Percentiles rank a stretch among this genome's conserved stretches.
phyloP scores from a whole-genome alignment of 2,888 invertebrate species.

The Aleiodes testaceus region DNA sequence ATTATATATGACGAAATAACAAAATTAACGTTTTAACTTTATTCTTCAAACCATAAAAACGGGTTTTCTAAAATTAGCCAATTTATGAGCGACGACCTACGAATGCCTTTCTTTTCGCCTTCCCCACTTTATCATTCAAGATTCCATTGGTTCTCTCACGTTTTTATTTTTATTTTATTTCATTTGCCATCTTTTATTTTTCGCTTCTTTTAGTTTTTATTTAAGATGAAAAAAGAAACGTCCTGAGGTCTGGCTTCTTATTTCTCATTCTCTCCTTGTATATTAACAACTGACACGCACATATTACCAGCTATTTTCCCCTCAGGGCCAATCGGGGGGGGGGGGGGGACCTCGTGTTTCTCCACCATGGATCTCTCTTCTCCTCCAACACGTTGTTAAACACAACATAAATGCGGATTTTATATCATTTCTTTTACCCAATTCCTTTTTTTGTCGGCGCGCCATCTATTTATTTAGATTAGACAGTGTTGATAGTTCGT shows the following conservation, averaged over 20 bases:
- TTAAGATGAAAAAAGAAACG: conserved; percentile 9
- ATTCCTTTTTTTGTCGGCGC: conserved; percentile 6
- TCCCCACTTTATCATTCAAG: conserved; percentile 30
- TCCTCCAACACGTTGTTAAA: conserved; percentile 30
- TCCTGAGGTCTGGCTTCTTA: not conserved
- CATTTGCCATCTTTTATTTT: conserved; percentile 3
- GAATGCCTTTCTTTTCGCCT: conserved; percentile 53
- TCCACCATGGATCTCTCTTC: conserved; percentile 16
- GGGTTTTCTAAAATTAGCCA: conserved; percentile 61
- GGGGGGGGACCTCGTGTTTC: not conserved
- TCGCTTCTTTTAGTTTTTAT: conserved; percentile 25
- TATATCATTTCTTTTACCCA: conserved; percentile 14
- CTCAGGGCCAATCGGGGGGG: not conserved
- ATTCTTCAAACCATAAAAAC: conserved; percentile 52
- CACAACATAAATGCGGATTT: conserved; percentile 24
- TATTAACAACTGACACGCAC: conserved; percentile 27
- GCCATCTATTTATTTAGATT: conserved; percentile 40
- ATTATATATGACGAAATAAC: conserved; percentile 1
- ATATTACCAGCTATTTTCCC: conserved; percentile 29
- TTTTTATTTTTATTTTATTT: conserved; percentile 26
- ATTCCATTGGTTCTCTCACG: conserved; percentile 29
- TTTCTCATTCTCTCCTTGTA: conserved; percentile 32
- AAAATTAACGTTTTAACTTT: conserved; percentile 38
- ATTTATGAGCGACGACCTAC: conserved; percentile 58
- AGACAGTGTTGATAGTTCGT: conserved; percentile 8